Evolutionary conservation across 2,113 vertebrate genomes (phyloP), one percentile per base, ranked within the genome.

Genomic region (Rhipidura dahli): DNA sequence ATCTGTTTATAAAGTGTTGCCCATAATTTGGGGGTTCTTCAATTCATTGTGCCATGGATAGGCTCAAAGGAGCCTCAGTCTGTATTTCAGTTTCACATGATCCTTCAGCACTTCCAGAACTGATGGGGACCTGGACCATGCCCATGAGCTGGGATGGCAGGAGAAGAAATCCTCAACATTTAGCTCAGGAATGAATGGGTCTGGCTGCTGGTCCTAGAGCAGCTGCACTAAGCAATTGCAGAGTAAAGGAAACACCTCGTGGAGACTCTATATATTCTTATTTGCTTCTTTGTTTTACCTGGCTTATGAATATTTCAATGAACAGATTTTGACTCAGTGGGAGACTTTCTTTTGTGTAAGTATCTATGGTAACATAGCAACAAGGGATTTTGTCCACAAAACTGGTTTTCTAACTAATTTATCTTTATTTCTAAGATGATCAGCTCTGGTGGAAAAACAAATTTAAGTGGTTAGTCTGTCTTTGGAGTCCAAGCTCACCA

Each of bases 321-420:
- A 96, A 80, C 50, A 94, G 76, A 66, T 83, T 94, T 90, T 80
- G 28, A 59, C 33, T 83, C 28, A 45, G 21, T 54, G 47, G 59
- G 42, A 81, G 30, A 65, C 15, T 22, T 23, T 57, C 11, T 79
- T 68, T 85, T 20, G 7, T 80, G 37, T 59, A 92, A 88, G 66
- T 94, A 75, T 69, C 50, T 81, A 19, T 30, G 39, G 82, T 86
- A 94, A 77, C 92, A 75, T 60, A 81, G 66, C 85, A 96, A 94
- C 83, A 88, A 86, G 70, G 17, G 11, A 47, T 51, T 86, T 83
- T 59, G 35, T 73, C 53, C 39, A 83, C 40, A 90, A 80, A 83
- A 63, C 33, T 27, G 27, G 3, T 66, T 83, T 89, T 73, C 22
- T 42, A 50, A 66, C 31, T 86, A 51, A 81, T 92, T 59, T 86